Evolutionary conservation across 2,888 invertebrate genomes (phyloP).

Genomic region (Rhingia rostrata): DNA sequence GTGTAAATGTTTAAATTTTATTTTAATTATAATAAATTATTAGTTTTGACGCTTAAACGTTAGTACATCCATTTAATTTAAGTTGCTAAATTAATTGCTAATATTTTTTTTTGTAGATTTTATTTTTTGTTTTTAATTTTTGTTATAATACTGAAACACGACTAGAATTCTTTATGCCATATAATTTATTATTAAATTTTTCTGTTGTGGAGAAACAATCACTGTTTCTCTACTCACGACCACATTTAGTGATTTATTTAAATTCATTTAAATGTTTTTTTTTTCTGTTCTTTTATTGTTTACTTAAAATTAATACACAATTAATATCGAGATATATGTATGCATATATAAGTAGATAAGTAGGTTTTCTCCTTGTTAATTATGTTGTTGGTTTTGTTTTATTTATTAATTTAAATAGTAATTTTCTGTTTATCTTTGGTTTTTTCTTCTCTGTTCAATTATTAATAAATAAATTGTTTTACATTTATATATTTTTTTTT

Average conservation of each 20-base stretch:
- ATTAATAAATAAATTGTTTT: constrained; percentile 73
- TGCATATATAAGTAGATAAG: constrained; percentile 64
- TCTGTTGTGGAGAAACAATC: constrained; percentile 33
- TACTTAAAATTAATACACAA: constrained; percentile 65
- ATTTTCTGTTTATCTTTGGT: constrained; percentile 65
- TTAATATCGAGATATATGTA: constrained; percentile 62
- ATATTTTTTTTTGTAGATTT: constrained; percentile 33
- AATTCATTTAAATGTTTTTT: constrained; percentile 48
- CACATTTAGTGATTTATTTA: constrained; percentile 49
- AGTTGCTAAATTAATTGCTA: constrained; percentile 72
- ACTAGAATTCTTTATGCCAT: constrained; percentile 72
- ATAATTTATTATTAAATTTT: constrained; percentile 54
- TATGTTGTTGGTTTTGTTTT: constrained; percentile 15
- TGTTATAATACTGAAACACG: constrained; percentile 74
- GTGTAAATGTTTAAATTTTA: constrained; percentile 49
- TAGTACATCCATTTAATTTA: constrained; percentile 72
- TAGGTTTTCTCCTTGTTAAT: constrained; percentile 34
- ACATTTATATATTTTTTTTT: constrained; percentile 63
- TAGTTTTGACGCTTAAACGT: constrained; percentile 71
- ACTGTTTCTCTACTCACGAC: constrained; percentile 44
- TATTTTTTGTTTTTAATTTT: constrained; percentile 29
- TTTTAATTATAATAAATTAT: constrained; percentile 60
- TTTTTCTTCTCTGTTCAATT: constrained; percentile 40
- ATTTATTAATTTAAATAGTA: constrained; percentile 63
- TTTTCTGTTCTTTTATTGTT: constrained; percentile 18